Evolutionary conservation across 2,888 invertebrate species (phyloP), one percentile per base, ranked within the genome.

Genomic region (Philopedon plagiatum): DNA sequence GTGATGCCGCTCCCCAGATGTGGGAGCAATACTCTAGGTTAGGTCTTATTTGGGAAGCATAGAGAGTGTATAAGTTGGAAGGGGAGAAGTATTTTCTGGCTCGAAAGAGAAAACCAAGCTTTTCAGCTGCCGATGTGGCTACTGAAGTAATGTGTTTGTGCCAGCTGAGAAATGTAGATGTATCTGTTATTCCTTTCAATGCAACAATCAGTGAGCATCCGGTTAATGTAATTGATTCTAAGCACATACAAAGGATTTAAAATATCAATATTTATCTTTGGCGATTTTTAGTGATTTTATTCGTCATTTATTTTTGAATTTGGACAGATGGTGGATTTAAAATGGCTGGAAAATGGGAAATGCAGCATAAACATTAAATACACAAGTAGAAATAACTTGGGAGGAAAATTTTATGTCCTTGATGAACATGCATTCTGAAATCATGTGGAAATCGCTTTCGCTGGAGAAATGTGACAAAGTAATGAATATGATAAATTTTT

Each of bases 171-270:
- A n/a, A n/a, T n/a, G n/a, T n/a, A n/a, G n/a, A 72, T 71, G 18
- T 74, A 76, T 78, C 76, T 78, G 70, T 78, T 77, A 71, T 77
- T 75, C 73, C 71, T 75, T 63, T 71, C 73, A 74, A 62, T 73
- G 61, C 72, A 74, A 73, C 75, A 57, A 70, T 70, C 70, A 70
- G 64, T 58, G 58, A 58, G 64, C 70, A 70, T 58, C 70, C 70
- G 70, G 70, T 73, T 70, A 72, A 74, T 76, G 70, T 72, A 71
- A 73, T 21, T 71, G 23, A 70, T 64, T 57, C 58, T 37, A 64
- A 37, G 64, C 11, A 21, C 26, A 64, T 34, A 70, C 70, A 70
- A 70, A 70, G 70, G 64, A 57, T 58, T 29, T 29, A 13, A 64
- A 63, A 58, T 51, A 19, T 70, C 49, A 51, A 64, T 70, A 58